Evolutionary conservation across 2,797 vertebrate species (phyloP).

Genomic region (Malurus leucopterus): DNA sequence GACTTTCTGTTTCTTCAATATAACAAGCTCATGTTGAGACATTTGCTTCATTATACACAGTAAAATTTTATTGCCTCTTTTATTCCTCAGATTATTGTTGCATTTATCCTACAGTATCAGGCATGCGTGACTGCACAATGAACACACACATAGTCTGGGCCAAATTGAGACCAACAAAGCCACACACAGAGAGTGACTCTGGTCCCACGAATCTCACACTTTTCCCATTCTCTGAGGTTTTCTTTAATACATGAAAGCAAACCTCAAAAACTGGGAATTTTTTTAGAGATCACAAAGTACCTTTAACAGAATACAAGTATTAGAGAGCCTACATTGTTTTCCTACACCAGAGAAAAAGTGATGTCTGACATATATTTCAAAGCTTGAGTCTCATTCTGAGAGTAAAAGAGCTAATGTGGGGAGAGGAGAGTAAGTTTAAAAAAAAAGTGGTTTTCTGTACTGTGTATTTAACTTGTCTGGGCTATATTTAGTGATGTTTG

Average conservation of each 20-base stretch:
- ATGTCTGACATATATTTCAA: neutral
- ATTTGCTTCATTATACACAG: neutral
- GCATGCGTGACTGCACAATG: neutral
- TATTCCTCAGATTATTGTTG: neutral
- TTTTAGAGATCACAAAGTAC: neutral
- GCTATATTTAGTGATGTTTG: neutral
- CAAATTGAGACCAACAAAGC: neutral
- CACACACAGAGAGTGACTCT: neutral
- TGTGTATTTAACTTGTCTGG: neutral
- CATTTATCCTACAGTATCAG: neutral
- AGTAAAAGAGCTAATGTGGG: neutral
- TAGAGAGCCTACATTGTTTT: neutral
- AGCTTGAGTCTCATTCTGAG: neutral
- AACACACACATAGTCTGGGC: neutral
- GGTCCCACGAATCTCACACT: neutral
- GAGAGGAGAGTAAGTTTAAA: fast-evolving
- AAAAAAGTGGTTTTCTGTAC: neutral
- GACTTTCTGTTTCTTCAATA: neutral
- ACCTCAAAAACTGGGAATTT: neutral
- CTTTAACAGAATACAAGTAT: neutral
- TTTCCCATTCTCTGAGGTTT: neutral
- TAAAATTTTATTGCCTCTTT: neutral
- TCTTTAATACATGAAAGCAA: neutral
- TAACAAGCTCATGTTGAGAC: neutral
- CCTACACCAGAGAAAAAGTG: neutral